phyloP scores from a whole-genome alignment of 2,888 invertebrate species.

The Oxyteleia sp. region DNA sequence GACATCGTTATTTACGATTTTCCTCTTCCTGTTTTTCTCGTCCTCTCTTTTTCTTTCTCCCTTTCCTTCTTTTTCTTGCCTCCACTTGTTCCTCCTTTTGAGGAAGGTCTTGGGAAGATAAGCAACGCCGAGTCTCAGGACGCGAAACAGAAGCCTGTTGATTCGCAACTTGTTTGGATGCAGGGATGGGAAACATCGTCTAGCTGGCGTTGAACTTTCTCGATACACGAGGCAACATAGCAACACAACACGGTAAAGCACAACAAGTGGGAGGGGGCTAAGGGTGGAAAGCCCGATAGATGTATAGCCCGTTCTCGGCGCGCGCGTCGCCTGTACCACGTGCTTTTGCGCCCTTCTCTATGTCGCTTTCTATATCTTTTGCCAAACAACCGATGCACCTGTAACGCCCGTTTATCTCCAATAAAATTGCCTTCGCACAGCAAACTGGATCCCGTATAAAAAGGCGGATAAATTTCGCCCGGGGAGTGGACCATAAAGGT shows the following conservation, averaged over 20 bases:
- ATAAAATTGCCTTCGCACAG: not conserved
- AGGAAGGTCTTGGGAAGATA: not conserved
- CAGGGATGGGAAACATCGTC: slow-evolving; percentile 85
- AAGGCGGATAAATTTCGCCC: not conserved
- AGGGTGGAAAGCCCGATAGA: slow-evolving; percentile 85
- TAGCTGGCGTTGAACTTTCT: slow-evolving; percentile 88
- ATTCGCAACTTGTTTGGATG: slow-evolving; percentile 80
- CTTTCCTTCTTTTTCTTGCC: slow-evolving; percentile 4
- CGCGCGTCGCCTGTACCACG: slow-evolving; percentile 86
- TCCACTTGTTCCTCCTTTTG: not conserved
- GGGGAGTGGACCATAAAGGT: not conserved
- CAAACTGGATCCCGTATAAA: not conserved
- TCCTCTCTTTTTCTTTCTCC: too few species aligned
- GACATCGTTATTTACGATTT: too few species aligned
- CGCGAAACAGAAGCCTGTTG: slow-evolving; percentile 83
- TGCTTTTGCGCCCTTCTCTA: slow-evolving; percentile 80
- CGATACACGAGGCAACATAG: slow-evolving; percentile 87
- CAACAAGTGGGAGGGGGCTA: slow-evolving; percentile 86
- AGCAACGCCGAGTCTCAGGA: slow-evolving; percentile 11
- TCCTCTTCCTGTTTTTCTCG: too few species aligned
- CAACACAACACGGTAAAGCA: slow-evolving; percentile 87
- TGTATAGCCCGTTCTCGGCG: slow-evolving; percentile 83
- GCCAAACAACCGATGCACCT: slow-evolving; percentile 81
- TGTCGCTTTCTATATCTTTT: slow-evolving; percentile 76
- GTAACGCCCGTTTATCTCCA: slow-evolving; percentile 26